These are phyloP conservation scores for Spinus olivaceus DNA, from an alignment of 2,797 vertebrate genomes.

Conservation along the genomic window DNA sequence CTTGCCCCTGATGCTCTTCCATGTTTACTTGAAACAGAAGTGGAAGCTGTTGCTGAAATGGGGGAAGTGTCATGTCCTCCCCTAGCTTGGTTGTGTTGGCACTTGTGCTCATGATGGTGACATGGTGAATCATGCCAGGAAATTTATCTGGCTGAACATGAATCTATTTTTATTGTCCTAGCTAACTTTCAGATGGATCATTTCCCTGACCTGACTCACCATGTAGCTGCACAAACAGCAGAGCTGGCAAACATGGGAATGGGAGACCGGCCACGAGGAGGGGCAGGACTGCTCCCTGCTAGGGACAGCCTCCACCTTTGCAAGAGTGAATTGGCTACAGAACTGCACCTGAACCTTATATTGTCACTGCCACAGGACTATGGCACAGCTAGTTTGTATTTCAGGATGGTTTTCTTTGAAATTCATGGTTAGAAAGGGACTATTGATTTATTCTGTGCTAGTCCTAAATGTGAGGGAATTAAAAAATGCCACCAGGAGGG, in stretches of 20 bases:
- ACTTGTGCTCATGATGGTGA: neutral
- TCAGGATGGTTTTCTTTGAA: neutral
- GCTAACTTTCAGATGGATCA: conserved; percentile 17
- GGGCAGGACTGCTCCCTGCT: neutral
- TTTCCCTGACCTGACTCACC: conserved; percentile 21
- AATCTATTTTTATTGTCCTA: conserved; percentile 33
- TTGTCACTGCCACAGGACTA: neutral
- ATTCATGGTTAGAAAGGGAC: neutral
- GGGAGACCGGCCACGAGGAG: accelerated
- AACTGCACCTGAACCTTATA: neutral
- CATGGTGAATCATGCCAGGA: conserved; percentile 32
- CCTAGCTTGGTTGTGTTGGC: neutral
- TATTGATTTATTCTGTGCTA: neutral
- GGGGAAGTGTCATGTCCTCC: conserved; percentile 18
- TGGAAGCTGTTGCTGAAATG: conserved; percentile 34
- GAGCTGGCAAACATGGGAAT: neutral
- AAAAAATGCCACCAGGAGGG: neutral
- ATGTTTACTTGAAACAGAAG: conserved; percentile 10
- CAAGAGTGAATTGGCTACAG: neutral
- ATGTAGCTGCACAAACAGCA: neutral
- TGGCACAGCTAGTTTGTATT: neutral
- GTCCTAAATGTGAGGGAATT: neutral
- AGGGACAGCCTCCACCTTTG: neutral
- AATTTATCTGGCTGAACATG: conserved; percentile 17
- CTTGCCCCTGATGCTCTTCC: neutral